Evolutionary conservation across 2,797 vertebrate genomes (phyloP).

Genomic region (Hippopotamyrus pictus): DNA sequence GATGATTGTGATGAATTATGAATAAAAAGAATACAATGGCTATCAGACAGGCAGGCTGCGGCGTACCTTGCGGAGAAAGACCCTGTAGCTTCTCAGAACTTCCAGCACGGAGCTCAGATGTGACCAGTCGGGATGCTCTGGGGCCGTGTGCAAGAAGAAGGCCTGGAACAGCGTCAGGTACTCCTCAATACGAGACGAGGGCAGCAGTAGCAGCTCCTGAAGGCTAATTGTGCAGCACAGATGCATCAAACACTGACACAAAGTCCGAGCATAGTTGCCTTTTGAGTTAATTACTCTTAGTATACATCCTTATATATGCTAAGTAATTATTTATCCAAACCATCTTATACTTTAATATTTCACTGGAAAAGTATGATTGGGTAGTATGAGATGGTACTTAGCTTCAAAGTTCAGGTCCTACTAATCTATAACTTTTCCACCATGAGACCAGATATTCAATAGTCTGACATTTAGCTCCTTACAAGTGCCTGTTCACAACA

Average conservation of each 20-base stretch:
- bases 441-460: not conserved
- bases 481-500: not conserved
- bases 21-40: not conserved
- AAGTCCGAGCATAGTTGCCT: not conserved
- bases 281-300: not conserved
- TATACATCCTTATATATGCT: not conserved
- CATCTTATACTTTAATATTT: not conserved
- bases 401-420: not conserved
- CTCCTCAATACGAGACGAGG: constrained; percentile 66
- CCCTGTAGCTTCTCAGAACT: constrained; percentile 55
- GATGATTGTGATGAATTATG: not conserved
- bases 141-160: constrained; percentile 62
- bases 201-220: constrained; percentile 72
- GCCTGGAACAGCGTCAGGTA: constrained; percentile 70
- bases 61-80: constrained; percentile 65
- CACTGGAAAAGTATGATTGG: not conserved
- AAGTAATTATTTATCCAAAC: constrained; percentile 1
- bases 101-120: constrained; percentile 57
- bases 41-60: not conserved
- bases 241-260: not conserved
- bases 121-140: constrained; percentile 60
- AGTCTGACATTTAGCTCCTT: not conserved
- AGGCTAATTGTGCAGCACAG: constrained; percentile 53
- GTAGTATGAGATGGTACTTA: not conserved
- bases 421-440: not conserved